Conservation (phyloP, 2,888 invertebrate genomes). For the Tachystola acroxantha region DNA sequence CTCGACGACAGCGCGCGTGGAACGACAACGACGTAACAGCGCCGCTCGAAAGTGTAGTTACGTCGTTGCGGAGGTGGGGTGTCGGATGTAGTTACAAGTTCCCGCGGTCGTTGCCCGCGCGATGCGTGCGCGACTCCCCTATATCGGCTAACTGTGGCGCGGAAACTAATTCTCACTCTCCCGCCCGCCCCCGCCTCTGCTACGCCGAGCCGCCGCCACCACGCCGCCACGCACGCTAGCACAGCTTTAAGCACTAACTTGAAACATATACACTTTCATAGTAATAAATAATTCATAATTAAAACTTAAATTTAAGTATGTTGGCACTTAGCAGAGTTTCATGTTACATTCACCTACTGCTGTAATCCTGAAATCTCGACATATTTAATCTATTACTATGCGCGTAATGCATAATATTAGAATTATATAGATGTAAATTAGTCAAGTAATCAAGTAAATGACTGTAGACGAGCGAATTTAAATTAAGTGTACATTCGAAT, state of each 20-base stretch:
- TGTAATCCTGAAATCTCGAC: no score
- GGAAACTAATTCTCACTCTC: constrained; percentile 9
- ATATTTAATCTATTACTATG: no score
- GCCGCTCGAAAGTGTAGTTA: constrained; percentile 33
- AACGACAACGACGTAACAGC: constrained; percentile 36
- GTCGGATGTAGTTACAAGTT: constrained; percentile 75
- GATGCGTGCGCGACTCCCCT: constrained; percentile 59
- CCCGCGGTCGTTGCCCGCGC: constrained; percentile 73
- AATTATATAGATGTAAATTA: no score
- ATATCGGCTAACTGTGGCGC: constrained; percentile 61
- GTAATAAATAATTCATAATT: no score
- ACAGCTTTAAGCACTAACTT: constrained; percentile 1
- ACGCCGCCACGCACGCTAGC: not conserved
- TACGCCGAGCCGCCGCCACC: not conserved
- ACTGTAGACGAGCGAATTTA: no score
- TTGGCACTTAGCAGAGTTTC: no score
- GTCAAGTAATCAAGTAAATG: no score
- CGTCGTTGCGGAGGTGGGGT: constrained; percentile 40
- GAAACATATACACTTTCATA: constrained; percentile 4
- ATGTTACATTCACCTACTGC: no score
- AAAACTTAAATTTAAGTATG: no score
- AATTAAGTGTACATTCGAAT: no score
- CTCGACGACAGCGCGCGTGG: constrained; percentile 30
- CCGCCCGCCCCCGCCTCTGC: not conserved
- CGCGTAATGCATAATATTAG: no score